Base-by-base conservation (phyloP, 2,113 vertebrate species). In the Apus apus region DNA sequence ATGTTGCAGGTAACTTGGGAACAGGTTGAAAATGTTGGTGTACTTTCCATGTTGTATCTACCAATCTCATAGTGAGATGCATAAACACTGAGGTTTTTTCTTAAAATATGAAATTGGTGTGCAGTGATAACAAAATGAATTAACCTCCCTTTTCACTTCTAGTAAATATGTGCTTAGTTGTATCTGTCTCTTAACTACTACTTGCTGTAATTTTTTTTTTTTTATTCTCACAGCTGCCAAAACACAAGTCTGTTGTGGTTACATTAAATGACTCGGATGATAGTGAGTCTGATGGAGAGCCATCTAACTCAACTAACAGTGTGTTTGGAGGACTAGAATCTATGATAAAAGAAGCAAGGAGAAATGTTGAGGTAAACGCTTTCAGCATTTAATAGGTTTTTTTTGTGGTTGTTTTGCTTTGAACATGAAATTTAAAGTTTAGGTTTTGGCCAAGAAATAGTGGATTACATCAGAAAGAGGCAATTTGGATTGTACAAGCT, bases 291-390 rank as follows among this genome's bases (percentile, higher is more conserved):
- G 99, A 99, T 84, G 81, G 96, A 87, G 99, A 99, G 19, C 87
- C 98, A 11, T 95, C 97, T 94, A 98, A 98, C 87, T 97, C 99
- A 27, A 90, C 97, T 4, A 98, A 97, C 64, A 96, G 95, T 36
- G 98, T 99, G 40, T 99, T 99, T 74, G 99, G 99, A 94, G 99
- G 99, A 36, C 97, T 99, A 89, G 99, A 99, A 97, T 99, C 98
- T 73, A 99, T 99, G 99, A 99, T 99, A 95, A 99, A 99, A 97
- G 99, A 99, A 97, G 99, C 99, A 86, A 98, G 99, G 75, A 98
- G 99, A 96, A 99, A 98, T 7, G 99, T 98, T 38, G 99, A 99
- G 98, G 99, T 99, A 94, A 94, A 82, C n/a, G 1, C 8, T 46
- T 7, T 58, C 30, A 50, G 29, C 20, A 83, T 79, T 93, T 54